Percentiles rank a stretch among this genome's conserved stretches.
These are phyloP conservation scores for Oreochromis grahami DNA, from an alignment of 2,797 vertebrate genomes.

Conservation along the genomic window DNA sequence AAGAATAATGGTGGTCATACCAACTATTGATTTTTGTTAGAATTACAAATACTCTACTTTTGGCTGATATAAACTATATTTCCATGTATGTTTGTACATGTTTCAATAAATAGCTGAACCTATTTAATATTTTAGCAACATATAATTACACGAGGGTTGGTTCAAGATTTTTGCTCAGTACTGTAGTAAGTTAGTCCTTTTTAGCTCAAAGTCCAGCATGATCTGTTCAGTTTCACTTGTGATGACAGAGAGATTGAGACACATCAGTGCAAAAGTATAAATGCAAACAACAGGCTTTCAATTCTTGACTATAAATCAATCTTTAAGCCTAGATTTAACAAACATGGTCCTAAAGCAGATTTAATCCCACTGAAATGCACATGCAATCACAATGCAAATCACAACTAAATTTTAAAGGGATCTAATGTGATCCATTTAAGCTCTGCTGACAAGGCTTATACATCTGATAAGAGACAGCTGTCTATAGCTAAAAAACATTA, in stretches of 20 bases:
- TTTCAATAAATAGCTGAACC: not conserved
- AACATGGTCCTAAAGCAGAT: not conserved
- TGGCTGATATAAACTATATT: not conserved
- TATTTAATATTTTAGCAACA: not conserved
- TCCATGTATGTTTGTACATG: not conserved
- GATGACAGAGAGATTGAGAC: not conserved
- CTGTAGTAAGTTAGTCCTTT: not conserved
- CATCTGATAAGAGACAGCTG: not conserved
- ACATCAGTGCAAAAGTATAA: not conserved
- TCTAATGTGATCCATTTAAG: not conserved
- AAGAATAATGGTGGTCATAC: no score
- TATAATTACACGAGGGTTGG: not conserved
- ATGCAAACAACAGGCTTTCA: not conserved
- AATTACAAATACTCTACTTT: not conserved
- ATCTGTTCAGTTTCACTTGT: not conserved
- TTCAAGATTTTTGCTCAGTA: not conserved
- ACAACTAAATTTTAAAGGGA: not conserved
- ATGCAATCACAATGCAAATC: not conserved
- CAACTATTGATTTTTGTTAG: no score
- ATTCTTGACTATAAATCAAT: not conserved
- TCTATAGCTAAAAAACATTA: not conserved
- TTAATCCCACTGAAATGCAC: not conserved
- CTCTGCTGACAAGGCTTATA: not conserved
- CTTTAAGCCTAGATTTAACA: not conserved
- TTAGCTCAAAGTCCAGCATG: not conserved